A percentile compares a stretch with the other conserved stretches of the same genome.
phyloP scores from a whole-genome alignment of 1,140 invertebrate species.

The Anadara kagoshimensis region DNA sequence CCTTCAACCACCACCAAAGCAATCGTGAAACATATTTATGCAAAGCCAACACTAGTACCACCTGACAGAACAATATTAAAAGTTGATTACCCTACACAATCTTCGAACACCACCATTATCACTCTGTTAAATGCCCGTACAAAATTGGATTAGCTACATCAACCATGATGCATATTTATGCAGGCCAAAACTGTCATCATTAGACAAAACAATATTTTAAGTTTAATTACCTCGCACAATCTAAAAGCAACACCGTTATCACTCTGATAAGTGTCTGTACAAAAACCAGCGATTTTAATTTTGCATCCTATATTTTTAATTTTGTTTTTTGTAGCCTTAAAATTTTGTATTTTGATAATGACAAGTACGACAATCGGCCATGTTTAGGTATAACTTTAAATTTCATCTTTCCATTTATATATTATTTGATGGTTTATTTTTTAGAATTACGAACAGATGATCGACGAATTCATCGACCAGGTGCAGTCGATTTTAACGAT shows the following conservation, averaged over 20 bases:
- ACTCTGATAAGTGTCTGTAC: not conserved
- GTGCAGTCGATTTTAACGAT: conserved; percentile 55
- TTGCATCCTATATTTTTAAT: too few species aligned
- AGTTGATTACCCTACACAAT: not conserved
- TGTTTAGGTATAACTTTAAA: too few species aligned
- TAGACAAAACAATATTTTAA: not conserved
- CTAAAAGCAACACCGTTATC: not conserved
- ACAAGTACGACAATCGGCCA: not conserved
- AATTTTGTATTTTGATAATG: not conserved
- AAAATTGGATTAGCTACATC: not conserved
- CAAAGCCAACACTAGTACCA: too few species aligned
- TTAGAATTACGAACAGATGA: conserved; percentile 64
- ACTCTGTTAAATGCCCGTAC: not conserved
- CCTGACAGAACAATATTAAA: not conserved
- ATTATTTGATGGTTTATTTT: conserved; percentile 33
- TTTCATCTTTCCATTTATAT: not conserved
- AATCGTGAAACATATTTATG: too few species aligned
- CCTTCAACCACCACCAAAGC: too few species aligned
- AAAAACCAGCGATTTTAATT: not conserved
- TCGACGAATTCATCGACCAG: conserved; percentile 47
- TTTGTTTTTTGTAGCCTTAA: too few species aligned
- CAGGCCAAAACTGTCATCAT: too few species aligned
- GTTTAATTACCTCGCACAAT: not conserved
- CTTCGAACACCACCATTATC: not conserved
- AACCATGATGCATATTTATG: too few species aligned